phyloP scores from a whole-genome alignment of 1,140 invertebrate species.

The Diuraphis noxia region DNA sequence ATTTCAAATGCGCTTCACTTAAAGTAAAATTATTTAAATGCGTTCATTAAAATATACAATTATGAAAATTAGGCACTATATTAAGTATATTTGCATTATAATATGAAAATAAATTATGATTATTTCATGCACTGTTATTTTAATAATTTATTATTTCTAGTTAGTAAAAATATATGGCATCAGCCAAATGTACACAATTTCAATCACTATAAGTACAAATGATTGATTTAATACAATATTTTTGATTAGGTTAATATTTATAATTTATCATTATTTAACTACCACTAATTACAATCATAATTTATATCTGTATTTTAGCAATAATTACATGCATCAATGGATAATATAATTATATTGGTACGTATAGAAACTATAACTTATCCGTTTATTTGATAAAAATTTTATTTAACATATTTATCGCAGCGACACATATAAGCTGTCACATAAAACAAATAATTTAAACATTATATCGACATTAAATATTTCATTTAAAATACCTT shows the following conservation, averaged over 20 bases:
- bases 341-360: neutral
- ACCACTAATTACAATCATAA: neutral
- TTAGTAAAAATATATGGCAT: no score
- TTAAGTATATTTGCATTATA: neutral
- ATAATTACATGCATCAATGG: neutral
- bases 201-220: neutral
- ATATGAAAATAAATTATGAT: no score
- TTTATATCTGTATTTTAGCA: neutral
- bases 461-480: neutral
- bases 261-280: neutral
- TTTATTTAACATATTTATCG: neutral
- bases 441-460: no score
- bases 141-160: no score
- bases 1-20: neutral
- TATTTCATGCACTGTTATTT: no score
- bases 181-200: neutral
- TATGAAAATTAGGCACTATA: neutral
- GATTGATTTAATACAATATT: neutral
- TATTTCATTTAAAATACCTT: neutral
- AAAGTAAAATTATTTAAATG: neutral
- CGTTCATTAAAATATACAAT: neutral
- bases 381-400: neutral
- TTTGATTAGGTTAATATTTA: neutral
- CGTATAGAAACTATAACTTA: neutral
- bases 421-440: neutral